Evolutionary conservation across 1,140 invertebrate genomes (phyloP).

Genomic region (Triops cancriformis): DNA sequence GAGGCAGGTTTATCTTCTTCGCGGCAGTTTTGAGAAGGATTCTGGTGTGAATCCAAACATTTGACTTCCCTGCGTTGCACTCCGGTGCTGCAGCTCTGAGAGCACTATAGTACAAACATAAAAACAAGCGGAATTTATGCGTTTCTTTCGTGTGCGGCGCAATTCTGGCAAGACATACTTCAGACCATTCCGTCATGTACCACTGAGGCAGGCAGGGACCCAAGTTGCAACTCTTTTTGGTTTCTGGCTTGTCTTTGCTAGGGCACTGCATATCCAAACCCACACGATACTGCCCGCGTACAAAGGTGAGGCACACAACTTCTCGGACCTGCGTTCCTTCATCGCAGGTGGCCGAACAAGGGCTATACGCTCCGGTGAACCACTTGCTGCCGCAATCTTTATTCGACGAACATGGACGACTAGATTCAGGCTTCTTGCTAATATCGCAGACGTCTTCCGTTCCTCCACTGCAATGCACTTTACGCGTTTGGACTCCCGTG

Average conservation of each 20-base stretch:
- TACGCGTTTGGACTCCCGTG: slow-evolving; percentile 52
- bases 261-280: slow-evolving; percentile 42
- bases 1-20: slow-evolving; percentile 47
- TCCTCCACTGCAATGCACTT: slow-evolving; percentile 51
- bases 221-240: slow-evolving; percentile 41
- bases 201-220: slow-evolving; percentile 49
- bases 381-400: slow-evolving; percentile 56
- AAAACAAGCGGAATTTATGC: slow-evolving; percentile 20
- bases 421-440: slow-evolving; percentile 47
- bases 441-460: slow-evolving; percentile 42
- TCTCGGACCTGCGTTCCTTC: slow-evolving; percentile 50
- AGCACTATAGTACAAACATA: slow-evolving; percentile 36
- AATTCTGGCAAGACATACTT: slow-evolving; percentile 38
- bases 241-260: slow-evolving; percentile 38
- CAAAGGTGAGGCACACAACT: slow-evolving; percentile 51
- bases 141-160: background rate
- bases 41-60: slow-evolving; percentile 48
- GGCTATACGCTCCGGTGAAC: slow-evolving; percentile 58
- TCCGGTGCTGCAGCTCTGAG: slow-evolving; percentile 51
- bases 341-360: slow-evolving; percentile 56
- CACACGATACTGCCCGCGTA: slow-evolving; percentile 36
- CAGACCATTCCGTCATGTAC: slow-evolving; percentile 54
- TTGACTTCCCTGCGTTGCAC: slow-evolving; percentile 50
- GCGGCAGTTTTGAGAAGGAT: slow-evolving; percentile 43
- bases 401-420: slow-evolving; percentile 51